Evolutionary conservation across 2,888 invertebrate genomes (phyloP).

Genomic region (Phragmatobia fuliginosa): DNA sequence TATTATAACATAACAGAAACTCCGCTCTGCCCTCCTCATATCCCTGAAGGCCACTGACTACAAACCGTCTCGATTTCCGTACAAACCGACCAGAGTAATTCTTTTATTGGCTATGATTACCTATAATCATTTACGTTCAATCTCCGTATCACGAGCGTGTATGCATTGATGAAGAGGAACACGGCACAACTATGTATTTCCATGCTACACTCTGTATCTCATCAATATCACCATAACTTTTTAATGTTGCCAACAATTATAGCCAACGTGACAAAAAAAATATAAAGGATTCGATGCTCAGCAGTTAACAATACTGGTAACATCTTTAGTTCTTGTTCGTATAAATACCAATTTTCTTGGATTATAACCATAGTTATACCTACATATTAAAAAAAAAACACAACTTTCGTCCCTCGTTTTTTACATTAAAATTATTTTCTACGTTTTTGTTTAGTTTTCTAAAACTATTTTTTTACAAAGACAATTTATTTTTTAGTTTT

Average conservation of each 20-base stretch:
- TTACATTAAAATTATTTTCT: too few species aligned
- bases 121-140: neutral
- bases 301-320: neutral
- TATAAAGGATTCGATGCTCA: neutral
- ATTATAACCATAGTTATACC: too few species aligned
- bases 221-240: too few species aligned
- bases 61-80: conserved; percentile 5
- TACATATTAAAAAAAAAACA: too few species aligned
- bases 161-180: neutral
- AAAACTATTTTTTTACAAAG: too few species aligned
- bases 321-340: neutral
- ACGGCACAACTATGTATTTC: neutral
- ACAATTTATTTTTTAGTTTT: too few species aligned
- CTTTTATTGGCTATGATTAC: conserved; percentile 8
- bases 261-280: neutral
- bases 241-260: neutral
- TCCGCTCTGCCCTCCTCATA: neutral
- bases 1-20: neutral
- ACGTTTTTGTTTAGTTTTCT: too few species aligned
- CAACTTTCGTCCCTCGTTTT: too few species aligned
- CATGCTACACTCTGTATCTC: neutral
- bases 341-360: too few species aligned
- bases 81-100: conserved; percentile 22
- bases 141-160: neutral
- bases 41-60: conserved; percentile 1